Evolutionary conservation across 2,797 vertebrate genomes (phyloP).

Genomic region (Pangasius krempfi): DNA sequence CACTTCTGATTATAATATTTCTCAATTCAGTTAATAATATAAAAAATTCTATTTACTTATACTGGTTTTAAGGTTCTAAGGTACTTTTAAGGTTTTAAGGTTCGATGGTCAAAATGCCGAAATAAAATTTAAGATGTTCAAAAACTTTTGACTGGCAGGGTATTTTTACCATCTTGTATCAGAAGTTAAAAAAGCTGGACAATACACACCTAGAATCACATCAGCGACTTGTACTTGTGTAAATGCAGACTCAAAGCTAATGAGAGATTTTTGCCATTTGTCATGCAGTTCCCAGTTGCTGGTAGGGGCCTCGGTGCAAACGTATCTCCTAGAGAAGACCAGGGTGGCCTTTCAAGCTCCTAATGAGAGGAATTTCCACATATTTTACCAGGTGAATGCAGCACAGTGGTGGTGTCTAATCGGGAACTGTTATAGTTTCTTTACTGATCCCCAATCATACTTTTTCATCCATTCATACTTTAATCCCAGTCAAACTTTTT

Average conservation of each 20-base stretch:
- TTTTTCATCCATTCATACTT: too few relatives aligned
- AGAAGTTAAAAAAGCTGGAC: neutral
- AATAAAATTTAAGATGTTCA: neutral
- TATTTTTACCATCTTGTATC: neutral
- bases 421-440: neutral
- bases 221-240: neutral
- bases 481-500: neutral
- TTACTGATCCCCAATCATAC: too few relatives aligned
- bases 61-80: neutral
- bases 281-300: conserved; percentile 84
- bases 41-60: neutral
- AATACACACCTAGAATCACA: neutral
- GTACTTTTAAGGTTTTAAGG: neutral
- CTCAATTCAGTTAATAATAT: neutral
- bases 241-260: neutral
- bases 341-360: conserved; percentile 86
- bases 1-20: neutral
- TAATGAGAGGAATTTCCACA: conserved; percentile 94
- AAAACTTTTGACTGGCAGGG: neutral
- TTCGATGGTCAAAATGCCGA: neutral
- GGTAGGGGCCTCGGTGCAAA: conserved; percentile 90
- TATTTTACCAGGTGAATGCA: conserved; percentile 90
- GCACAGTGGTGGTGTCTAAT: neutral
- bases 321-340: conserved; percentile 95
- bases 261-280: conserved; percentile 29